Evolutionary conservation across 2,888 invertebrate species (phyloP).

Genomic region (Rhodophaea formosa): DNA sequence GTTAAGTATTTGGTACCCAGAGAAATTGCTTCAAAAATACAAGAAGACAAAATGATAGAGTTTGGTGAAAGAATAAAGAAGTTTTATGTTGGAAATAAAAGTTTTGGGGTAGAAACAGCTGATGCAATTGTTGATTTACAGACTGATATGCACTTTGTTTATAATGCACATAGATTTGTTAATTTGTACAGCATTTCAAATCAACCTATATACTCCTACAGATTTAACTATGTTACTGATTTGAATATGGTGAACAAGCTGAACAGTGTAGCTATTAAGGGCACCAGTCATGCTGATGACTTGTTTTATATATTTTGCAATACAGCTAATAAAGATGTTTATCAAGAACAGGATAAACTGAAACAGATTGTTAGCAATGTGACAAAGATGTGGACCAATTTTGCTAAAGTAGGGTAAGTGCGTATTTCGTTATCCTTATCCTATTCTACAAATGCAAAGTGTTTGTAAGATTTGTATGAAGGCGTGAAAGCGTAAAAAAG

Average conservation of each 20-base stretch:
- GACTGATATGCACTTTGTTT: conserved; percentile 35
- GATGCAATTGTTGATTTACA: conserved; percentile 29
- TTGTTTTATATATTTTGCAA: conserved; percentile 56
- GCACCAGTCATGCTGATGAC: conserved; percentile 61
- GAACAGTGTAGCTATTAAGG: conserved; percentile 32
- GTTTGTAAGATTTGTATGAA: too few species aligned
- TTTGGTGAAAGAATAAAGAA: conserved; percentile 35
- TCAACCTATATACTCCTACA: conserved; percentile 33
- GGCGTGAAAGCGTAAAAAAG: too few species aligned
- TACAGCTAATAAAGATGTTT: conserved; percentile 42
- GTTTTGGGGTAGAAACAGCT: conserved; percentile 31
- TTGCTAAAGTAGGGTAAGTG: conserved; percentile 60
- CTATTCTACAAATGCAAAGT: too few species aligned
- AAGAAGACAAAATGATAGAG: conserved; percentile 27
- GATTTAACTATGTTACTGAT: conserved; percentile 37
- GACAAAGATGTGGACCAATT: conserved; percentile 63
- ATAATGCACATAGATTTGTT: conserved; percentile 34
- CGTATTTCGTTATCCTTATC: not conserved
- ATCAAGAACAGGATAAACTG: conserved; percentile 36
- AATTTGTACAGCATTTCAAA: conserved; percentile 29
- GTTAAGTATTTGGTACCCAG: conserved; percentile 37
- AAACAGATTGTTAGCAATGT: conserved; percentile 45
- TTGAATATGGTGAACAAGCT: conserved; percentile 37
- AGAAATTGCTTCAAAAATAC: conserved; percentile 33
- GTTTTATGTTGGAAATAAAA: conserved; percentile 37